A percentile compares a stretch with the other conserved stretches of the same genome.
Evolutionary conservation across 2,888 invertebrate species (phyloP).

Genomic region (Pandemis heparana): DNA sequence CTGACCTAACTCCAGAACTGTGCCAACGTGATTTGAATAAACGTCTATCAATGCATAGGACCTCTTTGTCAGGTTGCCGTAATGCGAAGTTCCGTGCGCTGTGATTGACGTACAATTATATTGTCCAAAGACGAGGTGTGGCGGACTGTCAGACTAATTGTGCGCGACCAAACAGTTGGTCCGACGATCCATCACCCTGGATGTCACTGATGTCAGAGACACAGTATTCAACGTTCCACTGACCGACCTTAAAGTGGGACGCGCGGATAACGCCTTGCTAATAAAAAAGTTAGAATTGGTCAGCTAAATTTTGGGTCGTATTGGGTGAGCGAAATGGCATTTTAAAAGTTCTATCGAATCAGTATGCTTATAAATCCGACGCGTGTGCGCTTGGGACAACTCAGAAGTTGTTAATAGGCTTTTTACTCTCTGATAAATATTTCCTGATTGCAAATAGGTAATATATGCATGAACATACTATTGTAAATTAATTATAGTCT

Average conservation of each 20-base stretch:
- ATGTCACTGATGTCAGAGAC: constrained; percentile 54
- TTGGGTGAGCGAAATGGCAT: not conserved
- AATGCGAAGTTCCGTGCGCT: constrained; percentile 68
- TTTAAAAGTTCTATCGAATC: constrained; percentile 9
- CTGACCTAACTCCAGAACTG: constrained; percentile 7
- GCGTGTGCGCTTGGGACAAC: not conserved
- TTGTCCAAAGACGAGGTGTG: constrained; percentile 76
- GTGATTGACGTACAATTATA: constrained; percentile 79
- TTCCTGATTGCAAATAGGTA: not conserved
- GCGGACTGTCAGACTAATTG: constrained; percentile 73
- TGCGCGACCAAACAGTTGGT: constrained; percentile 67
- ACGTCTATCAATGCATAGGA: constrained; percentile 1
- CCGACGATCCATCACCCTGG: constrained; percentile 70
- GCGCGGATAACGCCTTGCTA: constrained; percentile 54
- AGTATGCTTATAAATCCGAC: not conserved
- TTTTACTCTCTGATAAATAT: not conserved
- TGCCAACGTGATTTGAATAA: constrained; percentile 14
- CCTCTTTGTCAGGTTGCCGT: constrained; percentile 49
- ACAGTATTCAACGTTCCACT: constrained; percentile 66
- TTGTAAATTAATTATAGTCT: too few species aligned
- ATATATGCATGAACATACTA: too few species aligned
- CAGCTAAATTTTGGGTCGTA: constrained; percentile 24
- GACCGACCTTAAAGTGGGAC: constrained; percentile 69
- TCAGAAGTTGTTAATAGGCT: not conserved
- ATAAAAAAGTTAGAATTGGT: constrained; percentile 70